Evolutionary conservation across 1,140 invertebrate species (phyloP).

Genomic region (Ericerus pela): DNA sequence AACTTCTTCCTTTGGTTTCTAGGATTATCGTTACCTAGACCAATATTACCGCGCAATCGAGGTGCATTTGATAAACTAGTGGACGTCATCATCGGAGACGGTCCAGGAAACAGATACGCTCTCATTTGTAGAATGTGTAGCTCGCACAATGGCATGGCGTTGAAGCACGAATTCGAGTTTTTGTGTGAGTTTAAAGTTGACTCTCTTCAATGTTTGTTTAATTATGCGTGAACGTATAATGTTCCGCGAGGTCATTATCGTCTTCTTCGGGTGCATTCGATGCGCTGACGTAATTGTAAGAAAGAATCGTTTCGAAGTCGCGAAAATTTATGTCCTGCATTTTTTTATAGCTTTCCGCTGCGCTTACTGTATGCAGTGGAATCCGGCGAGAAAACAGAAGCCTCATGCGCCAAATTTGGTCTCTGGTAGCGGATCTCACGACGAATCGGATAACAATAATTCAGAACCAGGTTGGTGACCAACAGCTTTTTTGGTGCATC

Average conservation of each 20-base stretch:
- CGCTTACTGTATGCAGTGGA: slow-evolving; percentile 71
- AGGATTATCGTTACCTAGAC: slow-evolving; percentile 31
- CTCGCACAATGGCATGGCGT: slow-evolving; percentile 93
- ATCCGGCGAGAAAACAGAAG: slow-evolving; percentile 66
- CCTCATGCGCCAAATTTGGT: slow-evolving; percentile 50
- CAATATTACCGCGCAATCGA: slow-evolving; percentile 43
- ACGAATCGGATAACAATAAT: slow-evolving; percentile 1
- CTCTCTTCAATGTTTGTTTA: background rate
- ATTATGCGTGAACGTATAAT: background rate
- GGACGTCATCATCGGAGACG: slow-evolving; percentile 90
- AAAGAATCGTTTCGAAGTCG: slow-evolving; percentile 13
- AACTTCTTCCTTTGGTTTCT: too few species aligned
- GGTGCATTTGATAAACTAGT: slow-evolving; percentile 70
- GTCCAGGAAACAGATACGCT: slow-evolving; percentile 83
- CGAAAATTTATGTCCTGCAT: background rate
- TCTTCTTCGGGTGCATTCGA: background rate
- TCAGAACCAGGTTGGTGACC: background rate
- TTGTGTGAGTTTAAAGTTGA: slow-evolving; percentile 48
- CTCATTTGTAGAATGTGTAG: slow-evolving; percentile 82
- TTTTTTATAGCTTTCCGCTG: slow-evolving; percentile 53
- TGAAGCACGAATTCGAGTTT: slow-evolving; percentile 92
- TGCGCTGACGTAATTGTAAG: slow-evolving; percentile 8
- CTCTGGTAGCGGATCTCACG: background rate
- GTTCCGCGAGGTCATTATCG: background rate
- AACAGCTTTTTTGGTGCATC: too few species aligned